Base-by-base conservation (phyloP, 1,140 invertebrate species). In the Babylonia areolata region DNA sequence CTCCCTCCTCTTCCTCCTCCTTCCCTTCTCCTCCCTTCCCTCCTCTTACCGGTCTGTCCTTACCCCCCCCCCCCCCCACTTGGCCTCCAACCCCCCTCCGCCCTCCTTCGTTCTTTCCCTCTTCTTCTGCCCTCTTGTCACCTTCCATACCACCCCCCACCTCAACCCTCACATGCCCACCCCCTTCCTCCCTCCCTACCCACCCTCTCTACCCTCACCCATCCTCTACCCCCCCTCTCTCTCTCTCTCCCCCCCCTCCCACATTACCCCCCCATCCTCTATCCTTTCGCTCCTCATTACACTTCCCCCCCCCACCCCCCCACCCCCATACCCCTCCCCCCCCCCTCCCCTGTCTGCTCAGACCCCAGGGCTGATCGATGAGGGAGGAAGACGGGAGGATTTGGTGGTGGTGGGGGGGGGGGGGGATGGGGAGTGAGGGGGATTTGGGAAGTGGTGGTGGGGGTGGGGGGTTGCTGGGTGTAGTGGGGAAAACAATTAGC, bases 401-500 rank as follows among this genome's bases (percentile, higher is more conserved):
- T n/a, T n/a, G n/a, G n/a, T n/a, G n/a, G 42, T 6, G 42, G 42
- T 5, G 42, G 42, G 42, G 5, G 42, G 42, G 42, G 42, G 42
- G 42, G 42, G 42, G 42, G 42, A 15, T 5, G 42, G 42, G 15
- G 42, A 6, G 42, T 46, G 42, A 46, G 42, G 42, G 42, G 15
- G 42, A 15, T 5, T 6, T 46, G 42, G 42, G 42, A 15, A 46
- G 42, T 6, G 15, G 42, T n/a, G 42, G 15, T 46, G 42, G 15
- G 42, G 42, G 42, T 46, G 42, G 42, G 42, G 42, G 42, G 42
- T 46, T 5, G 42, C 5, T 17, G 58, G 58, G 58, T 64, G 58
- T 64, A 64, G 58, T 64, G 58, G 58, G 20, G 58, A 64, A 64
- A 64, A 64, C 28, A 64, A 64, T 64, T 64, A 64, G 58, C 58